Evolutionary conservation across 92 coral and sea anemone genomes (phyloP).

Genomic region (Blastomussa wellsi): DNA sequence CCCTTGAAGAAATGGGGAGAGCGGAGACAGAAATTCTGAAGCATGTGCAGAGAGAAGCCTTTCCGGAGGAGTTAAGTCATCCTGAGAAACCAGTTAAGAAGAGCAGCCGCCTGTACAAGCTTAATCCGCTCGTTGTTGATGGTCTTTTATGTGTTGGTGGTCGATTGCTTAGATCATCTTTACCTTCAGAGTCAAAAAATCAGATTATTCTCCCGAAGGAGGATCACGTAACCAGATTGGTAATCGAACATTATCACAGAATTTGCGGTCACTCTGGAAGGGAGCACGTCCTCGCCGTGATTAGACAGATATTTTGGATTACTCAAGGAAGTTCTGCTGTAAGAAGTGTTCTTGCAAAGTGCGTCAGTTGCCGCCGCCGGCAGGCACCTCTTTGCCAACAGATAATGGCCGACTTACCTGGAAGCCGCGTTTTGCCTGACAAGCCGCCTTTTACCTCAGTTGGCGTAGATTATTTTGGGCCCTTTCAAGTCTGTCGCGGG

Average conservation of each 20-base stretch:
- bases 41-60: too few species aligned
- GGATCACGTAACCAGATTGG: too few species aligned
- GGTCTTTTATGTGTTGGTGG: conserved; percentile 26
- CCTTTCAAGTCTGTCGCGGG: too few species aligned
- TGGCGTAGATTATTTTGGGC: background rate
- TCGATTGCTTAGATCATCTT: conserved; percentile 10
- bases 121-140: conserved; percentile 8
- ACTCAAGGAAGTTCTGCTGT: conserved; percentile 13
- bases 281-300: too few species aligned
- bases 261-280: too few species aligned
- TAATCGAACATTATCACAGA: too few species aligned
- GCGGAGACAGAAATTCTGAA: conserved; percentile 36
- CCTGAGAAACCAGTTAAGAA: conserved; percentile 16
- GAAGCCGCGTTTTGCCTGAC: conserved; percentile 28
- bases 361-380: conserved; percentile 2
- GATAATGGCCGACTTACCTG: conserved; percentile 40
- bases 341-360: conserved; percentile 26
- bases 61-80: background rate
- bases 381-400: conserved; percentile 18
- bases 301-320: conserved; percentile 11
- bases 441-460: conserved; percentile 33
- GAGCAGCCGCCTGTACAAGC: conserved; percentile 27
- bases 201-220: too few species aligned
- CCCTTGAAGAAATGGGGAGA: conserved; percentile 1
- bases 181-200: background rate